Evolutionary conservation across 1,140 invertebrate genomes (phyloP).

Genomic region (Drosophila auraria): DNA sequence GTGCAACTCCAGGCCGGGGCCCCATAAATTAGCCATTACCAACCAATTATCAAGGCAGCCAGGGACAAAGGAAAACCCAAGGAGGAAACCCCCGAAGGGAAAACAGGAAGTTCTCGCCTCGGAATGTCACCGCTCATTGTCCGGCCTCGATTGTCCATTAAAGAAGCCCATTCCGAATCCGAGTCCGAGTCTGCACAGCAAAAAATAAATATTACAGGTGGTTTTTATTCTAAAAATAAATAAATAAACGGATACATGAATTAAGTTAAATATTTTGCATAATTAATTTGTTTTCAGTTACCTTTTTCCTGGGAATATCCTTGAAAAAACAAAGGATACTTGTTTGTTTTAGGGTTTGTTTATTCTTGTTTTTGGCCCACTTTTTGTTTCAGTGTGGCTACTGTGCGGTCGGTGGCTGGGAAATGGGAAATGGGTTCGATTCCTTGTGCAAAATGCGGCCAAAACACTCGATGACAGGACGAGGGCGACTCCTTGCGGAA

Average conservation of each 20-base stretch:
- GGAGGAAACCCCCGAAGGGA: constrained; percentile 5
- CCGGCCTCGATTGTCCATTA: constrained; percentile 22
- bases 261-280: too few relatives aligned
- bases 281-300: neutral
- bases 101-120: constrained; percentile 53
- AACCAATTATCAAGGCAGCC: constrained; percentile 63
- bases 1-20: constrained; percentile 48
- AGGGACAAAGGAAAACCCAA: constrained; percentile 16
- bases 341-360: neutral
- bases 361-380: neutral
- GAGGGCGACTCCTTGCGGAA: constrained; percentile 38
- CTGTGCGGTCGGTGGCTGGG: constrained; percentile 27
- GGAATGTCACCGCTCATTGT: constrained; percentile 43
- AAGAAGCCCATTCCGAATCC: neutral
- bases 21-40: constrained; percentile 75
- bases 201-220: neutral
- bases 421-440: constrained; percentile 24
- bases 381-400: constrained; percentile 20
- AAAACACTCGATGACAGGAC: constrained; percentile 46
- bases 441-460: constrained; percentile 45
- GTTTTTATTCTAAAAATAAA: neutral
- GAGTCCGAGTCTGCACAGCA: constrained; percentile 10
- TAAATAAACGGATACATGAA: neutral
- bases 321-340: too few relatives aligned
- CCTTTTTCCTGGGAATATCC: too few relatives aligned